Evolutionary conservation across 2,113 vertebrate species (phyloP), one percentile per base, ranked within the genome.

Genomic region (Prunella himalayana): DNA sequence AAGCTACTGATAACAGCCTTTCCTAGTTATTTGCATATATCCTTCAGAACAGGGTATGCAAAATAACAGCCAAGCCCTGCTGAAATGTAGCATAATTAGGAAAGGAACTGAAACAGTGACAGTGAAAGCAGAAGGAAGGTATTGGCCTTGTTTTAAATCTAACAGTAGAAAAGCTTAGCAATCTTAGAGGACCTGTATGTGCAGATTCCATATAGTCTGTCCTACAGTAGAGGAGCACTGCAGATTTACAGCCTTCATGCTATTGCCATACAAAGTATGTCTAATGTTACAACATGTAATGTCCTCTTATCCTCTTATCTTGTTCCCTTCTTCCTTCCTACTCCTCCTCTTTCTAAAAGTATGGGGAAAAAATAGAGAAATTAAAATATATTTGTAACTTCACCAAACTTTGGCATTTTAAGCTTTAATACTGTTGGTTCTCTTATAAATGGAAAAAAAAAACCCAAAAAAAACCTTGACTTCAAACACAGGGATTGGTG

Each of bases 301-400:
- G 18, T 60, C 57, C 57, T 37, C 24, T 10, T 23, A 8, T 60
- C 6, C 5, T 47, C 30, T 41, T 50, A 31, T 9, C 8, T 13
- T 30, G 1, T 31, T 66, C 6, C 3, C 6, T 75, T 70, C 21
- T 4, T 66, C 33, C 31, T 66, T 47, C 37, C 15, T 59, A 19
- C 1, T 61, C 18, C 18, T 37, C 2, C 6, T 9, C 21, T 66
- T 51, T 22, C 12, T 0, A 4, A 23, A 20, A 31, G 2, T 31
- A 28, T 31, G 39, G n/a, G 44, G 8, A 47, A 37, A 49, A 15
- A 23, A 39, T 2, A 33, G 5, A 24, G 2, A 41, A 28, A n/a
- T 30, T 53, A 31, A 75, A 75, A 47, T 17, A 25, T 2, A 14
- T 69, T 70, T 61, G 3, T 39, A 42, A 56, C 6, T 35, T 53